Percentiles rank a stretch among this genome's conserved stretches.
These are phyloP conservation scores for Capra hircus DNA, from an alignment of 2,113 vertebrate genomes.

Conservation along the genomic window DNA sequence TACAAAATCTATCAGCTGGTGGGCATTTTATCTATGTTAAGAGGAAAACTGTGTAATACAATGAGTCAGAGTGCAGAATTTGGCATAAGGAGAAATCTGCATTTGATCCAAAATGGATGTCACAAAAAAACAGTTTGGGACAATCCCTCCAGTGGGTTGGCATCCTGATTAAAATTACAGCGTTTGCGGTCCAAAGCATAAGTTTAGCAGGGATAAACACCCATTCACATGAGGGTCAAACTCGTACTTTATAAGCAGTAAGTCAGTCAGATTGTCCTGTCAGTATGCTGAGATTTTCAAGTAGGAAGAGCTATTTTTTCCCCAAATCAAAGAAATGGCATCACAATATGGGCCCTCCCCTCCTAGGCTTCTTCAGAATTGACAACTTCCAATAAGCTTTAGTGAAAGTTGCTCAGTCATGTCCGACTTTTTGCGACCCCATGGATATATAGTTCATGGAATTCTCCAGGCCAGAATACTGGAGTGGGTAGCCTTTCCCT, in stretches of 20 bases:
- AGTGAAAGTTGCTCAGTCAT: background rate
- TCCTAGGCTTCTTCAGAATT: background rate
- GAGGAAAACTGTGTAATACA: background rate
- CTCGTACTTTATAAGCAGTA: background rate
- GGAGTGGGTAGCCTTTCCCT: background rate
- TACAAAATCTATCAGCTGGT: background rate
- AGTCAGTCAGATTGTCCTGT: background rate
- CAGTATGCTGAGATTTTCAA: background rate
- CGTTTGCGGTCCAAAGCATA: background rate
- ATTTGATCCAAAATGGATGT: background rate
- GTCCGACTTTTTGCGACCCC: accelerated
- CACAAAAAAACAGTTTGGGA: background rate
- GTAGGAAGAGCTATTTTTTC: background rate
- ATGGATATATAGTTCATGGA: background rate
- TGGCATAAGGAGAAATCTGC: background rate
- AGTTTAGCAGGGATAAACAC: background rate
- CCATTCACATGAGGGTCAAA: background rate
- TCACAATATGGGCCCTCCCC: background rate
- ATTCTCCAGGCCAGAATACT: background rate
- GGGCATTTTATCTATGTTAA: background rate
- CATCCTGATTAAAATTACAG: background rate
- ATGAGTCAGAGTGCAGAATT: background rate
- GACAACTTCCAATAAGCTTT: background rate
- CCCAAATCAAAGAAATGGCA: background rate
- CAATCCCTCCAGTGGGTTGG: background rate